phyloP scores from a whole-genome alignment of 2,113 vertebrate genomes.

The Tetrao urogallus region DNA sequence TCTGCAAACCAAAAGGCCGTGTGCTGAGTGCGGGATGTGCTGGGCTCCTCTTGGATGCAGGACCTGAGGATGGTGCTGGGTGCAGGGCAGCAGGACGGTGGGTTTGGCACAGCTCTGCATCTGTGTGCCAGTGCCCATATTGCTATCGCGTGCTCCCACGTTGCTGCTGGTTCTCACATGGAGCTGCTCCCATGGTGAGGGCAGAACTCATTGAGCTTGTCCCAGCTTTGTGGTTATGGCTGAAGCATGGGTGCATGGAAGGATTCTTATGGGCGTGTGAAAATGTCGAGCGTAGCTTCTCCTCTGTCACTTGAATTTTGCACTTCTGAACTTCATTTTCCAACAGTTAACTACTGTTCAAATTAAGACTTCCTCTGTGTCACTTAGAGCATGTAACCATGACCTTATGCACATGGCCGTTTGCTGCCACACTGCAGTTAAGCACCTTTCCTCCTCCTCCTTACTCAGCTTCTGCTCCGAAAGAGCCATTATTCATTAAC shows the following conservation, averaged over 20 bases:
- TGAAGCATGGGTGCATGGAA: fast-evolving
- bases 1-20: neutral
- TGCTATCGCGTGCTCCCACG: neutral
- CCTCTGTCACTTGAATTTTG: neutral
- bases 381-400: neutral
- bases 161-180: no score
- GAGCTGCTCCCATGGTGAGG: neutral
- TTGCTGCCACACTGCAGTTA: neutral
- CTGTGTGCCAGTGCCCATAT: no score
- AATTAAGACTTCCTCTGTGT: neutral
- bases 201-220: neutral
- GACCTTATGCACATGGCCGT: no score
- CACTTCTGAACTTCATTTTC: neutral
- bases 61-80: neutral
- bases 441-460: neutral
- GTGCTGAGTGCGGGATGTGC: no score
- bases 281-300: neutral
- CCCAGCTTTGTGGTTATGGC: fast-evolving
- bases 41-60: neutral
- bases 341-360: neutral
- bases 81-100: no score
- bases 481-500: slow-evolving; percentile 62
- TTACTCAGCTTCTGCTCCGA: slow-evolving; percentile 2
- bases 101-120: neutral
- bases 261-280: neutral